Evolutionary conservation across 1,140 invertebrate species (phyloP).

Genomic region (Trichonephila inaurata): DNA sequence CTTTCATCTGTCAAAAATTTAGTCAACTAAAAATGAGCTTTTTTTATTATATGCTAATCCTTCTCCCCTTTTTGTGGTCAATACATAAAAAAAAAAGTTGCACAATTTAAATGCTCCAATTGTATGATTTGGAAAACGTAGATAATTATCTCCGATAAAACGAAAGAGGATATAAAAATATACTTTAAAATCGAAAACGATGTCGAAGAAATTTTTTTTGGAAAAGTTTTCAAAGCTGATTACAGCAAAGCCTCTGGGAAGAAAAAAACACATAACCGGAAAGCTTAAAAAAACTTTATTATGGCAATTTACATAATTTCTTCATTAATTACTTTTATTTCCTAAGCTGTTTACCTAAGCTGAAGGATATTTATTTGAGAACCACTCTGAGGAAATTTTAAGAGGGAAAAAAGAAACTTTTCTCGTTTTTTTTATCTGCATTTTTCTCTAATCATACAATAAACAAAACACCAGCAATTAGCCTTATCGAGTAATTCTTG

Average conservation of each 20-base stretch:
- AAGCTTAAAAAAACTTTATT: conserved; percentile 42
- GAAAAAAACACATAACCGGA: neutral
- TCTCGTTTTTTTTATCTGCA: neutral
- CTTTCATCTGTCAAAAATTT: too few species aligned
- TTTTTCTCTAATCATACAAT: conserved; percentile 30
- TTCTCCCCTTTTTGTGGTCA: neutral
- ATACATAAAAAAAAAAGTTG: neutral
- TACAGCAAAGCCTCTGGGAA: conserved; percentile 28
- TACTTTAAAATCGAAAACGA: conserved; percentile 19
- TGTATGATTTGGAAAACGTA: neutral
- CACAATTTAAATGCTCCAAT: neutral
- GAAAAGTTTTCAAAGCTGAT: conserved; percentile 45
- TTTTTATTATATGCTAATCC: too few species aligned
- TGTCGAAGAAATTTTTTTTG: neutral
- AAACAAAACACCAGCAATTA: conserved; percentile 38
- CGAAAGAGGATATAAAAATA: neutral
- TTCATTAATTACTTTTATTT: conserved; percentile 56
- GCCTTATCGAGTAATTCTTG: conserved; percentile 28
- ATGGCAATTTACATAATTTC: conserved; percentile 47
- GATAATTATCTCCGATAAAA: neutral
- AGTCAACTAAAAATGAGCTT: too few species aligned
- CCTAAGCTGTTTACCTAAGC: conserved; percentile 16
- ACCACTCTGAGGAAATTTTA: conserved; percentile 24
- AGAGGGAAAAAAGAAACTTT: neutral
- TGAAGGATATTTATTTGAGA: conserved; percentile 45